Conservation (phyloP, 2,113 vertebrate species). For the Gallinago jamesoni region DNA sequence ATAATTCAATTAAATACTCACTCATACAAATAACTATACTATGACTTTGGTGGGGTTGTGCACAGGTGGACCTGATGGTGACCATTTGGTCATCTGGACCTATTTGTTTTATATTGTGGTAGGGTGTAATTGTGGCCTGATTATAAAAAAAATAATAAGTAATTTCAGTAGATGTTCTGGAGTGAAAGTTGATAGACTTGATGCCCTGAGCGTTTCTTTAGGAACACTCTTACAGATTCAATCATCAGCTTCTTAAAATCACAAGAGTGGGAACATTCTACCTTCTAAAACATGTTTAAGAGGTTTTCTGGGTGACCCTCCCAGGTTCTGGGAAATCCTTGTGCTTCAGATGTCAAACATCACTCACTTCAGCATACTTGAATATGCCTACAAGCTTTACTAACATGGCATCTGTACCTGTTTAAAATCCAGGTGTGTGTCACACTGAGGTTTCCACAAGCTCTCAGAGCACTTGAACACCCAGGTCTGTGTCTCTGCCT, state of each 20-base stretch:
- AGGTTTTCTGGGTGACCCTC: not conserved
- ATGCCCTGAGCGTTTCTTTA: not conserved
- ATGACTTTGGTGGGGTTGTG: not conserved
- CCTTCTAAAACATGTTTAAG: not conserved
- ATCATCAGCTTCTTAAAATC: not conserved
- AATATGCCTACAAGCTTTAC: not conserved
- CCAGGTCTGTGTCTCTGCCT: not conserved
- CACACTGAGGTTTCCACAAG: not conserved
- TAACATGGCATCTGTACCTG: not conserved
- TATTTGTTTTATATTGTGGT: not conserved
- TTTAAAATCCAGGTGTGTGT: not conserved
- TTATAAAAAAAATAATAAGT: not conserved
- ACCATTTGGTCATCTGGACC: not conserved
- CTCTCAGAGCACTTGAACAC: not conserved
- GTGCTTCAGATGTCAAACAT: not conserved
- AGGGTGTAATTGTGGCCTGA: not conserved
- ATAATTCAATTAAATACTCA: not conserved
- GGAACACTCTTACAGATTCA: not conserved
- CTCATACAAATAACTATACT: not conserved
- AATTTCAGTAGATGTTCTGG: not conserved
- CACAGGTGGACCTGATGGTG: not conserved
- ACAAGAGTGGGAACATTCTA: not conserved
- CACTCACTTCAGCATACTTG: not conserved
- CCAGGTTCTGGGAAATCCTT: not conserved
- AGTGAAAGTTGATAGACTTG: not conserved